Evolutionary conservation across 2,113 vertebrate species (phyloP).

Genomic region (Crotalus horridus): DNA sequence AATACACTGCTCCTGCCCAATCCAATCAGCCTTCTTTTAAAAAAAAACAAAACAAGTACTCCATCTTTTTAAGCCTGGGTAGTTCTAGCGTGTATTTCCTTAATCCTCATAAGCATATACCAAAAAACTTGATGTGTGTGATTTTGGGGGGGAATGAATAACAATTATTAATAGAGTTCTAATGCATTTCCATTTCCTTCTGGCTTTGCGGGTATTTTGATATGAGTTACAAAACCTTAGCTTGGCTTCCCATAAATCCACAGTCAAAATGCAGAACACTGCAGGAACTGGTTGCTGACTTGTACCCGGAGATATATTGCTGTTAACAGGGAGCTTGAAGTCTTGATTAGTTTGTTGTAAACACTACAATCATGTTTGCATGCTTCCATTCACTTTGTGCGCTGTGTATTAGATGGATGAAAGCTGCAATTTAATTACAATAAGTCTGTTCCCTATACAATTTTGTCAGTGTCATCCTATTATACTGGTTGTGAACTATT

Average conservation of each 20-base stretch:
- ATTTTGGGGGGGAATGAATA: background rate
- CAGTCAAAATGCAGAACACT: slow-evolving; percentile 23
- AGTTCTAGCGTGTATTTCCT: background rate
- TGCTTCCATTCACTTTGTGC: slow-evolving; percentile 51
- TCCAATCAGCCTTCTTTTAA: background rate
- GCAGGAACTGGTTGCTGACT: slow-evolving; percentile 41
- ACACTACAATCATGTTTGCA: slow-evolving; percentile 50
- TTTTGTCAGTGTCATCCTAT: slow-evolving; percentile 53
- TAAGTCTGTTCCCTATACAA: slow-evolving; percentile 47
- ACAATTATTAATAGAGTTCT: slow-evolving; percentile 35
- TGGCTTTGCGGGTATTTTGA: slow-evolving; percentile 35
- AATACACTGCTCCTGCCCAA: background rate
- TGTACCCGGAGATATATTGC: slow-evolving; percentile 44
- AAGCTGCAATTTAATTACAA: slow-evolving; percentile 63
- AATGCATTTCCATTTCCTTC: slow-evolving; percentile 29
- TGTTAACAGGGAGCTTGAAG: slow-evolving; percentile 52
- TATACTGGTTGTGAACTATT: slow-evolving; percentile 48
- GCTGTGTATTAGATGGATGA: slow-evolving; percentile 53
- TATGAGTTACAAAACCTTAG: slow-evolving; percentile 17
- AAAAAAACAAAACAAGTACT: background rate
- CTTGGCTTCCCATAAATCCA: background rate
- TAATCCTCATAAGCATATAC: background rate
- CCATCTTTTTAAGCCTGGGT: background rate
- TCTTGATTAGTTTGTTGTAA: slow-evolving; percentile 62
- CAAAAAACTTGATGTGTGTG: background rate